phyloP scores from a whole-genome alignment of 2,113 vertebrate species.

The Trochalopteron elliotii region DNA sequence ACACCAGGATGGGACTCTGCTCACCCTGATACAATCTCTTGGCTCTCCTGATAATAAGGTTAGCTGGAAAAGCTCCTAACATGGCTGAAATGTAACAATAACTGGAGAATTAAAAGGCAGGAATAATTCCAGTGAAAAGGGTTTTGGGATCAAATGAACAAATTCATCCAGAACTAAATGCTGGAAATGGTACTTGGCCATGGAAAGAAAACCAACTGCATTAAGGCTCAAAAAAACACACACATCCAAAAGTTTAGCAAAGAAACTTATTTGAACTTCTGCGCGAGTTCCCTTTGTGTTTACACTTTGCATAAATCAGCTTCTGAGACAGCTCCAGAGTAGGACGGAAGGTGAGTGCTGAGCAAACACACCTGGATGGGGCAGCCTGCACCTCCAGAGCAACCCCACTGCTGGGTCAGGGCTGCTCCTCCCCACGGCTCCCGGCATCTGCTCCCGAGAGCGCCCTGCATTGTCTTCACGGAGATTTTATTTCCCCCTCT shows the following conservation, averaged over 20 bases:
- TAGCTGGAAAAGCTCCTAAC: background rate
- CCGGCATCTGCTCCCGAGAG: background rate
- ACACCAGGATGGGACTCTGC: background rate
- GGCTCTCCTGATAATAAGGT: background rate
- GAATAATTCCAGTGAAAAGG: background rate
- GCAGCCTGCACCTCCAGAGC: background rate
- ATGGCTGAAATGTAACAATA: background rate
- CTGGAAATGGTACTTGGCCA: background rate
- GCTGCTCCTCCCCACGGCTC: rapidly evolving
- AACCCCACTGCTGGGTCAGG: rapidly evolving
- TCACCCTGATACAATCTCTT: rapidly evolving
- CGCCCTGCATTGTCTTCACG: background rate
- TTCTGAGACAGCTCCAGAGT: background rate
- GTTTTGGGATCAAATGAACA: background rate
- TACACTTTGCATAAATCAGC: background rate
- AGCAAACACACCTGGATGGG: background rate
- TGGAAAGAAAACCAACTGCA: background rate
- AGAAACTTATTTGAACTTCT: background rate
- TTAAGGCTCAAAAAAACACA: background rate
- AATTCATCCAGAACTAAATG: background rate
- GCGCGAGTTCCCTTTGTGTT: background rate
- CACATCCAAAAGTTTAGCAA: rapidly evolving
- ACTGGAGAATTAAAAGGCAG: background rate
- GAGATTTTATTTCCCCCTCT: background rate
- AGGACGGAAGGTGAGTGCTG: background rate